These are phyloP conservation scores for Amphipoea lucens DNA, from an alignment of 2,888 invertebrate genomes.

Conservation along the genomic window DNA sequence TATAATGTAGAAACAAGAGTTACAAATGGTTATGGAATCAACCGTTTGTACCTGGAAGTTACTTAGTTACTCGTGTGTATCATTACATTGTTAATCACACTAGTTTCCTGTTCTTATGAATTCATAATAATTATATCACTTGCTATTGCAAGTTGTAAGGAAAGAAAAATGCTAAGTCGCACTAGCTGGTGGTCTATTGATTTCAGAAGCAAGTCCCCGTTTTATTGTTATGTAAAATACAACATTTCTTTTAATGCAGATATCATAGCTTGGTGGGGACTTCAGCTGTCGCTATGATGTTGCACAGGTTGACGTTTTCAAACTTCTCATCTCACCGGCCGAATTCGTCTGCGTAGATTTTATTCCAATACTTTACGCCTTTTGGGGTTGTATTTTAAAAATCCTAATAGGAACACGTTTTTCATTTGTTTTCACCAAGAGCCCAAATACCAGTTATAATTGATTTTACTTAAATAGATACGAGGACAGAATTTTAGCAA, in stretches of 20 bases:
- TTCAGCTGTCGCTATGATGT: no score
- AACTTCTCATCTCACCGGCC: not conserved
- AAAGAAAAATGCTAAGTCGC: slow-evolving; percentile 27
- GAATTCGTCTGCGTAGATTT: not conserved
- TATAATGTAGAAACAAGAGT: slow-evolving; percentile 19
- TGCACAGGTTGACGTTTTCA: not conserved
- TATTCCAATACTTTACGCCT: not conserved
- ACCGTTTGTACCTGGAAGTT: slow-evolving; percentile 52
- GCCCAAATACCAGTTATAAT: not conserved
- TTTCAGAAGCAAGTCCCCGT: not conserved
- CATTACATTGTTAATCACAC: slow-evolving; percentile 42
- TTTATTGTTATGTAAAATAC: not conserved
- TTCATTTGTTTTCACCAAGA: not conserved
- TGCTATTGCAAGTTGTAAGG: slow-evolving; percentile 6
- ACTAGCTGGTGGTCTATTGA: slow-evolving; percentile 5
- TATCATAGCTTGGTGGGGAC: not conserved
- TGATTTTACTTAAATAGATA: not conserved
- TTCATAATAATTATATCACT: slow-evolving; percentile 37
- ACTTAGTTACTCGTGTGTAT: slow-evolving; percentile 39
- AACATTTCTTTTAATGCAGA: not conserved
- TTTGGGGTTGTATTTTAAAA: not conserved
- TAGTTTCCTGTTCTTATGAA: slow-evolving; percentile 49
- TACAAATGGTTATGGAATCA: slow-evolving; percentile 50
- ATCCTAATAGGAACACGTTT: not conserved
- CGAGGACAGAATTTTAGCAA: not conserved